Conservation (phyloP, 2,113 vertebrate species). For the Dicaeum eximium region DNA sequence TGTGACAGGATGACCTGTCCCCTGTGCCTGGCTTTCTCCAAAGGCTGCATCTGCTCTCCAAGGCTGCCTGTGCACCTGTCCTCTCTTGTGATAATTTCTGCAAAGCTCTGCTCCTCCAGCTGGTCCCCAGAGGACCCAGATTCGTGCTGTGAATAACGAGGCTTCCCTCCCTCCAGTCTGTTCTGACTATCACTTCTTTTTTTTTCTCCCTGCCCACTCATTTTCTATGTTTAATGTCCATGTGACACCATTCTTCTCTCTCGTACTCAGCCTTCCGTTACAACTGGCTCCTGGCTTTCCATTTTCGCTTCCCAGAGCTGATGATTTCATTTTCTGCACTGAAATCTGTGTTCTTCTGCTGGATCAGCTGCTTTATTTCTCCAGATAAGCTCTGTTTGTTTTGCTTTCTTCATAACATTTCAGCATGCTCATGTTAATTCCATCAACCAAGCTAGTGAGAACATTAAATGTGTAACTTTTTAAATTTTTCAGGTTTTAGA, state of each 20-base stretch:
- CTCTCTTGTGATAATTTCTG: background rate
- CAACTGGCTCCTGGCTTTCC: background rate
- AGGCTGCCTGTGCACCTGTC: background rate
- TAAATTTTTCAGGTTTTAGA: background rate
- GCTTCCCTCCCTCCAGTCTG: background rate
- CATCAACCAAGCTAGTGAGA: background rate
- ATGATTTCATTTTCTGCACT: background rate
- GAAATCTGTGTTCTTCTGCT: background rate
- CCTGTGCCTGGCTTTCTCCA: background rate
- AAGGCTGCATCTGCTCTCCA: background rate
- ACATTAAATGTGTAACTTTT: background rate
- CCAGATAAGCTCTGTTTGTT: background rate
- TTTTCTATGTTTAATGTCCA: constrained; percentile 21
- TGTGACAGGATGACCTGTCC: background rate
- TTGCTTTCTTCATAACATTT: background rate
- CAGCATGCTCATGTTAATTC: background rate
- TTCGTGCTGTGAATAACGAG: background rate
- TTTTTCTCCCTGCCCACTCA: background rate
- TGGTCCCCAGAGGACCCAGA: background rate
- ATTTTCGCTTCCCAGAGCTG: background rate
- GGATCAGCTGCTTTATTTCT: background rate
- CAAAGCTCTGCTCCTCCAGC: background rate
- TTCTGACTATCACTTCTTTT: background rate
- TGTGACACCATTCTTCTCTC: background rate
- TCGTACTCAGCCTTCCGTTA: background rate